Evolutionary conservation across 2,797 vertebrate genomes (phyloP).

Genomic region (Cynopterus sphinx): DNA sequence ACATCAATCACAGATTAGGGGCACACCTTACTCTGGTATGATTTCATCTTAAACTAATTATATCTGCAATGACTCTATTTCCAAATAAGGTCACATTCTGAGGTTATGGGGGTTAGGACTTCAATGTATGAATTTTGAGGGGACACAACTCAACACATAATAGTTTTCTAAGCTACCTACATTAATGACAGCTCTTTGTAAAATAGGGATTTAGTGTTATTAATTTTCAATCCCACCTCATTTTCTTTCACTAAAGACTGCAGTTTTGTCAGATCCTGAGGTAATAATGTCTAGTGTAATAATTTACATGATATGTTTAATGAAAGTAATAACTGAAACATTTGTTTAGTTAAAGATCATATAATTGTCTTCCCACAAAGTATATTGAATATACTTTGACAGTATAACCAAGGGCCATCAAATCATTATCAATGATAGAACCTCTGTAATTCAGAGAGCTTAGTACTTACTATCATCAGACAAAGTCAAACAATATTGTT

Average conservation of each 20-base stretch:
- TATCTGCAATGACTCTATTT: background rate
- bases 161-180: background rate
- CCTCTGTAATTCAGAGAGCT: slow-evolving; percentile 18
- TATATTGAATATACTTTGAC: no score
- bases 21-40: background rate
- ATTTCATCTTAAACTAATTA: background rate
- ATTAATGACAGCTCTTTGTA: background rate
- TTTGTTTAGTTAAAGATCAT: slow-evolving; percentile 62
- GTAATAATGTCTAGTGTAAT: slow-evolving; percentile 53
- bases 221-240: slow-evolving; percentile 45
- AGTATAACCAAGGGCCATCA: slow-evolving; percentile 49
- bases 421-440: slow-evolving; percentile 34
- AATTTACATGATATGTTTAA: slow-evolving; percentile 56
- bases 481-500: background rate
- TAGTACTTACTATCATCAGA: slow-evolving; percentile 1
- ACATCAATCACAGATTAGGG: background rate
- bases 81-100: background rate
- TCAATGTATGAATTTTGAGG: background rate
- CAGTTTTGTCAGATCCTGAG: slow-evolving; percentile 52
- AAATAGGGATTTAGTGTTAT: slow-evolving; percentile 13
- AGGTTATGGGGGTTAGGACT: background rate
- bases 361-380: slow-evolving; percentile 61
- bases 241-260: slow-evolving; percentile 36
- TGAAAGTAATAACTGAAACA: slow-evolving; percentile 60
- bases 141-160: background rate